phyloP scores from a whole-genome alignment of 2,888 invertebrate genomes.

The Nephrotoma guestfalica region DNA sequence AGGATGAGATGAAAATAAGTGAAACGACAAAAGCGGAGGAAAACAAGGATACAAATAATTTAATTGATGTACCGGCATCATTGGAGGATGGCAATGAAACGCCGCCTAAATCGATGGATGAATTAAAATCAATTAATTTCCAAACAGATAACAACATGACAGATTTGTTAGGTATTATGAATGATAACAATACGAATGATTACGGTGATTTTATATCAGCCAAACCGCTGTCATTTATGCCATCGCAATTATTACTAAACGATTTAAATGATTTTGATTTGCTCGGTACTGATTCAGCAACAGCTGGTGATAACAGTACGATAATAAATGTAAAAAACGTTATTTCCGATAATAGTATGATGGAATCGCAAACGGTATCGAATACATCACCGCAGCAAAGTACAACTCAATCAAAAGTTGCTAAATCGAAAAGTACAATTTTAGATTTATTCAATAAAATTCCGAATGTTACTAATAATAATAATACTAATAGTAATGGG shows the following conservation, averaged over 20 bases:
- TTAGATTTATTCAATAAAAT: constrained; percentile 12
- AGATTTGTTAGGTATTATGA: background rate
- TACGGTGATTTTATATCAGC: constrained; percentile 11
- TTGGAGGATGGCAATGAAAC: constrained; percentile 14
- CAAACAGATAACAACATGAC: background rate
- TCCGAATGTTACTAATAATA: constrained; percentile 5
- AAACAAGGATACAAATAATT: constrained; percentile 18
- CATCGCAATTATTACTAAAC: constrained; percentile 38
- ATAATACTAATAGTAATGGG: constrained; percentile 1
- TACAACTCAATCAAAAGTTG: background rate
- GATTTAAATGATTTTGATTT: constrained; percentile 4
- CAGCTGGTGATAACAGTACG: background rate
- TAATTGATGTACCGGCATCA: constrained; percentile 17
- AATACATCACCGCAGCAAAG: background rate
- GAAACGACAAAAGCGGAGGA: constrained; percentile 6
- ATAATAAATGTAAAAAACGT: background rate
- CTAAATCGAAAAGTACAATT: constrained; percentile 11
- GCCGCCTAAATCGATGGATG: background rate
- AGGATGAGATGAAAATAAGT: constrained; percentile 29
- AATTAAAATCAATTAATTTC: constrained; percentile 5
- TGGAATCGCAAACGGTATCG: background rate
- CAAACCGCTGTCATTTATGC: constrained; percentile 27
- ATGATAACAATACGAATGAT: background rate
- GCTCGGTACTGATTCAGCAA: background rate
- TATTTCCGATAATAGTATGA: background rate